Conservation (phyloP, 2,797 vertebrate genomes). For the Phalloptychus januarius region DNA sequence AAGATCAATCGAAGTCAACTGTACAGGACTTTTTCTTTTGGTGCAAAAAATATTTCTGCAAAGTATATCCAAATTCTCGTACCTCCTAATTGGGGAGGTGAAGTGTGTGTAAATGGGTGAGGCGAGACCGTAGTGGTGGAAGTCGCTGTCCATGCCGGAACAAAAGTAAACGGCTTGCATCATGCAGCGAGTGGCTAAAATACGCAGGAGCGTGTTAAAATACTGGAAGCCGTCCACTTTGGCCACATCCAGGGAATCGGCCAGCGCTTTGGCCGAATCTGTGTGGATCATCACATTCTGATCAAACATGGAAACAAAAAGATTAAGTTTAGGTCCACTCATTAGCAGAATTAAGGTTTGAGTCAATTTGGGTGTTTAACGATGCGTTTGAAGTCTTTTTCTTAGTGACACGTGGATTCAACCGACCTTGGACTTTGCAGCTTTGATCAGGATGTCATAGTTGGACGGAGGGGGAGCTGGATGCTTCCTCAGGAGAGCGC, state of each 20-base stretch:
- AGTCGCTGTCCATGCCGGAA: slow-evolving; percentile 97
- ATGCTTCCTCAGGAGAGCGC: slow-evolving; percentile 94
- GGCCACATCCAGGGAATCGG: slow-evolving; percentile 90
- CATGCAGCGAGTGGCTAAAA: slow-evolving; percentile 97
- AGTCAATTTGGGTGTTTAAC: background rate
- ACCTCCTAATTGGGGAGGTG: slow-evolving; percentile 98
- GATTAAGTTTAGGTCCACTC: background rate
- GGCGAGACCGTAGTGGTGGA: slow-evolving; percentile 96
- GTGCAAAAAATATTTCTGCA: background rate
- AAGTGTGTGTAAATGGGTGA: slow-evolving; percentile 98
- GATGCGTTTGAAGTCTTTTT: background rate
- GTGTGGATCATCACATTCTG: slow-evolving; percentile 89
- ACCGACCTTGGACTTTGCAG: slow-evolving; percentile 89
- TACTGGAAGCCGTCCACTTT: slow-evolving; percentile 86
- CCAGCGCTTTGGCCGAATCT: slow-evolving; percentile 93
- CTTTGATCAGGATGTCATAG: slow-evolving; percentile 95
- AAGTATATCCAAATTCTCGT: slow-evolving; percentile 12
- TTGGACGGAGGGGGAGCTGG: slow-evolving; percentile 95
- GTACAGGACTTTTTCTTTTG: background rate
- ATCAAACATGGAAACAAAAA: slow-evolving; percentile 6
- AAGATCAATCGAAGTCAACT: background rate
- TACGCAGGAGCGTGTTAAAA: slow-evolving; percentile 92
- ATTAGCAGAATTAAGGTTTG: background rate
- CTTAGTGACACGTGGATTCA: background rate
- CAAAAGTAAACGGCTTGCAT: slow-evolving; percentile 99